A percentile compares a stretch with the other conserved stretches of the same genome.
These are phyloP conservation scores for Neodontobutis hainanensis DNA, from an alignment of 2,113 vertebrate species.

Conservation along the genomic window DNA sequence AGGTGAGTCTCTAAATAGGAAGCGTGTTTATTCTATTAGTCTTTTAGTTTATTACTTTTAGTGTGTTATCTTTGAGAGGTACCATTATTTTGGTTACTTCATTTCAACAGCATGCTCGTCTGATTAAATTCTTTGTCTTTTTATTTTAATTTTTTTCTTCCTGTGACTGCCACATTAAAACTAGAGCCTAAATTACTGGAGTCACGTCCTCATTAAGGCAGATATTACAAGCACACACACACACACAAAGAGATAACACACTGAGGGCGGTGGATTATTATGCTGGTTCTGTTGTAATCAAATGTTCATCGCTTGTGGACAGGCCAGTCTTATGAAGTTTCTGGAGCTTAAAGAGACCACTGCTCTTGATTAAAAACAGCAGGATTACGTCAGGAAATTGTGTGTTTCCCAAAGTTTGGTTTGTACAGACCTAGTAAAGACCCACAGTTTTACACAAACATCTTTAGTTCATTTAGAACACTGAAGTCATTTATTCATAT, in stretches of 20 bases:
- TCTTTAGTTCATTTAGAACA: no score
- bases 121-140: neutral
- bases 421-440: no score
- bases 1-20: neutral
- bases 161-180: neutral
- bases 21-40: conserved; percentile 3
- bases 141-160: neutral
- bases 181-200: neutral
- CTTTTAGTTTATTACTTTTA: neutral
- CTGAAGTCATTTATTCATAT: no score
- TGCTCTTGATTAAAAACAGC: no score
- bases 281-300: no score
- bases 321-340: no score
- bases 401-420: no score
- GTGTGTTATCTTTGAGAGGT: neutral
- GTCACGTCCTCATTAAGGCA: neutral
- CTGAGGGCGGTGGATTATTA: no score
- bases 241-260: neutral
- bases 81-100: neutral
- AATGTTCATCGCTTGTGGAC: no score
- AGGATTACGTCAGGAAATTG: no score
- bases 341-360: no score
- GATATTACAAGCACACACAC: neutral
- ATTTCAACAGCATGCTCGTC: neutral
- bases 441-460: no score